phyloP scores from a whole-genome alignment of 2,888 invertebrate species.

The Mycalesis mineus region DNA sequence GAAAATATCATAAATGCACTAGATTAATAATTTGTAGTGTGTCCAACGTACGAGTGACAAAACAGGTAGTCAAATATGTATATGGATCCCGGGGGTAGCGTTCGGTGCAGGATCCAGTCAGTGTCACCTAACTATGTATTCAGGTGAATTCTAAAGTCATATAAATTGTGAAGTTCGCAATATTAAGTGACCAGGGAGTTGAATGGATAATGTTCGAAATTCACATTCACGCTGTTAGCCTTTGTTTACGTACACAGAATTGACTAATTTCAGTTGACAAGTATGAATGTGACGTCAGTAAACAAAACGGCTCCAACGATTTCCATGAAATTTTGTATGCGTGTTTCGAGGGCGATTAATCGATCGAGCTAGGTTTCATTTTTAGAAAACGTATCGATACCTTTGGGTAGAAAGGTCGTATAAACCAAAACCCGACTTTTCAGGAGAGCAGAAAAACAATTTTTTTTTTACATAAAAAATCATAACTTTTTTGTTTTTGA shows the following conservation, averaged over 20 bases:
- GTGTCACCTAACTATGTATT: slow-evolving; percentile 44
- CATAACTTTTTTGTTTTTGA: too few species aligned
- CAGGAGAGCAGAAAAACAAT: too few species aligned
- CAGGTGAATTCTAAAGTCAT: slow-evolving; percentile 31
- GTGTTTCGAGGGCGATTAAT: too few species aligned
- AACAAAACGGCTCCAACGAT: too few species aligned
- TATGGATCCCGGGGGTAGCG: slow-evolving; percentile 50
- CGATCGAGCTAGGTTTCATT: too few species aligned
- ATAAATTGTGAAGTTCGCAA: slow-evolving; percentile 38
- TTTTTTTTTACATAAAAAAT: too few species aligned
- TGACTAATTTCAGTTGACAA: neutral
- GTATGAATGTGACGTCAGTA: neutral
- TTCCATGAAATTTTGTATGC: too few species aligned
- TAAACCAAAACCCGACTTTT: too few species aligned
- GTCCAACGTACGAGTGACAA: slow-evolving; percentile 42
- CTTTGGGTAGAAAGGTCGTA: too few species aligned
- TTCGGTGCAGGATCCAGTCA: slow-evolving; percentile 35
- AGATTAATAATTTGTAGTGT: slow-evolving; percentile 23
- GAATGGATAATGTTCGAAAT: neutral
- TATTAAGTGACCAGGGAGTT: slow-evolving; percentile 12
- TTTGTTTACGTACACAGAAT: neutral
- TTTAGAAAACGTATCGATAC: too few species aligned
- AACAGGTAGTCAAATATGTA: slow-evolving; percentile 62
- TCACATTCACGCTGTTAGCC: neutral
- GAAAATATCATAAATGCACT: slow-evolving; percentile 7